Evolutionary conservation across 2,113 vertebrate species (phyloP), one percentile per base, ranked within the genome.

Genomic region (Petrocephalus microphthalmus): DNA sequence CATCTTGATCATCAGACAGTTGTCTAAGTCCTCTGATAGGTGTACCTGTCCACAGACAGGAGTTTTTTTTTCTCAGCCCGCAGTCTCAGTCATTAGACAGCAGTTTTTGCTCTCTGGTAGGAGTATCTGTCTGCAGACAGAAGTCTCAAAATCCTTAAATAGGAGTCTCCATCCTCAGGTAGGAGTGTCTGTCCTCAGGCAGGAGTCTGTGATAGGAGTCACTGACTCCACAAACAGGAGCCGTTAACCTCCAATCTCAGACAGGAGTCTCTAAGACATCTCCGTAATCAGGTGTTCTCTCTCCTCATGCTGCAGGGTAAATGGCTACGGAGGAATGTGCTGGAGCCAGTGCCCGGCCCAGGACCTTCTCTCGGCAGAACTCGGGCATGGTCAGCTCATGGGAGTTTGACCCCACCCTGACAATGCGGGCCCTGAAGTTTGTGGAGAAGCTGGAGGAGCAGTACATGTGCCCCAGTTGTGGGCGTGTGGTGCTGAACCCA

Each of bases 401-500:
- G 92, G 97, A 97, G 89, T 95, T 97, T 0, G 95, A 97, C 87
- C 94, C 95, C 0, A 92, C 1, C 17, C 88, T 0, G 52, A 37
- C 89, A 52, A 74, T 20, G n/a, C 89, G 53, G 45, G 89, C 60
- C 10, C 87, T 93, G 3, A 84, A 19, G 54, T 97, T 97, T 54
- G 96, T 97, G 8, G 94, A 95, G 33, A 90, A 78, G 2, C 88
- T 97, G 56, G 95, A 97, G 87, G 96, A 97, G 0, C 94, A 96
- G 3, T 97, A 97, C 90, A 94, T 93, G 81, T 97, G 97, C 0
- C 92, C 96, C 87, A 92, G 92, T 89, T 97, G 97, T 86, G 93
- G 90, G 85, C 93, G 92, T 0, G 95, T 97, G 67, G 96, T 97
- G 53, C 95, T 88, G 90, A 97, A 97, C 89, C 97, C 97, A 1